phyloP scores from a whole-genome alignment of 2,797 vertebrate genomes.

The Poliocrania exsul region DNA sequence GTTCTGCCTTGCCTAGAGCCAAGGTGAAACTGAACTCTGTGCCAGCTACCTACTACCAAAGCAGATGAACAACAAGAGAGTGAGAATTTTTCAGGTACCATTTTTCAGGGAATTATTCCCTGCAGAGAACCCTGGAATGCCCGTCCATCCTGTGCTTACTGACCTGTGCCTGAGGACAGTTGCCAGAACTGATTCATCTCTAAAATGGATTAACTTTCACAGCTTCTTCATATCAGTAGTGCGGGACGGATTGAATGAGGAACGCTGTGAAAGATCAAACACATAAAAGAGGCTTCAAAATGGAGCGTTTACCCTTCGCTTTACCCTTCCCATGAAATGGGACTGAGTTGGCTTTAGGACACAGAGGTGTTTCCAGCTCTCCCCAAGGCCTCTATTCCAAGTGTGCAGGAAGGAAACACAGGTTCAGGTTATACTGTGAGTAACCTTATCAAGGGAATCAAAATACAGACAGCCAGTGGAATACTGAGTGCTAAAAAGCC shows the following conservation, averaged over 20 bases:
- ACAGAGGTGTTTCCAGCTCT: neutral
- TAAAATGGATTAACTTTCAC: slow-evolving; percentile 24
- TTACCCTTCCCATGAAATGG: neutral
- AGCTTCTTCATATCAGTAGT: neutral
- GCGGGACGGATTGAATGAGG: neutral
- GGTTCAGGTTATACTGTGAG: neutral
- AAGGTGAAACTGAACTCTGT: neutral
- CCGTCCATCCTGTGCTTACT: neutral
- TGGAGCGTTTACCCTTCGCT: neutral
- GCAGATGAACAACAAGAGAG: neutral
- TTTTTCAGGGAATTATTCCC: slow-evolving; percentile 11
- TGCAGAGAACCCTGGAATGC: neutral
- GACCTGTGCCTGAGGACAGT: slow-evolving; percentile 4
- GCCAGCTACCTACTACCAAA: neutral
- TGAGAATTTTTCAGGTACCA: fast-evolving
- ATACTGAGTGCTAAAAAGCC: neutral
- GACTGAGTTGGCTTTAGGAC: neutral
- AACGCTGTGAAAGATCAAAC: neutral
- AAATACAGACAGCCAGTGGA: neutral
- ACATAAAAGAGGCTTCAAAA: neutral
- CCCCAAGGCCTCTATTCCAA: neutral
- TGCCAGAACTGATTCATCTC: neutral
- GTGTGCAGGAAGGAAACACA: neutral
- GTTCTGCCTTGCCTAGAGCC: slow-evolving; percentile 16
- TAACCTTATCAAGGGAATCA: neutral